A percentile compares a stretch with the other conserved stretches of the same genome.
Evolutionary conservation across 2,797 vertebrate genomes (phyloP).

Genomic region (Cebuella pygmaea): DNA sequence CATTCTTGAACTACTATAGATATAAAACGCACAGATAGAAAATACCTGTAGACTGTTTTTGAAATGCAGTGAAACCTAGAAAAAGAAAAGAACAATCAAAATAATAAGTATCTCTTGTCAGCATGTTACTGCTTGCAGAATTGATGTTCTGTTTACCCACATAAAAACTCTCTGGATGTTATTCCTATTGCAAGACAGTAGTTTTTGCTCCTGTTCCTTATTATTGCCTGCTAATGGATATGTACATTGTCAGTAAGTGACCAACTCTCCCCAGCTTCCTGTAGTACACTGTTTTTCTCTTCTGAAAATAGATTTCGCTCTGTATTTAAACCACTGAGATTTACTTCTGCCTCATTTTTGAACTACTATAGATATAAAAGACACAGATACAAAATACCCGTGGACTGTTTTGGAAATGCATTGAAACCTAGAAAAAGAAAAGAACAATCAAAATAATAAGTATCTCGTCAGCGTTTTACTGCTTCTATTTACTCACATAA

Average conservation of each 20-base stretch:
- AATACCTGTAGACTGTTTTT: background rate
- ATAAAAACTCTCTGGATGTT: background rate
- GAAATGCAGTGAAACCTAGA: background rate
- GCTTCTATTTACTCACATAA: slow-evolving; percentile 28
- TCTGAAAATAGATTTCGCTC: background rate
- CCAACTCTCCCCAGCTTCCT: background rate
- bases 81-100: background rate
- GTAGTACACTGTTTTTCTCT: background rate
- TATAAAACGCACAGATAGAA: background rate
- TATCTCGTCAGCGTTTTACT: background rate
- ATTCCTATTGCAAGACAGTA: background rate
- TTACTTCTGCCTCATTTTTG: background rate
- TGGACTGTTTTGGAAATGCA: background rate
- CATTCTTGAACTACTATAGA: background rate
- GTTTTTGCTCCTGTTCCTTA: background rate
- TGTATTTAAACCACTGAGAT: background rate
- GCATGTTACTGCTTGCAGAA: background rate
- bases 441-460: background rate
- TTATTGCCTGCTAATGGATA: slow-evolving; percentile 13
- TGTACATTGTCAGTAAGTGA: background rate
- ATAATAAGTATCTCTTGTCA: background rate
- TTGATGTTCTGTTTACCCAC: slow-evolving; percentile 35
- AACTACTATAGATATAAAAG: background rate
- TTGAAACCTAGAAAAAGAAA: slow-evolving; percentile 4
- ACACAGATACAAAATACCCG: background rate